Evolutionary conservation across 2,113 vertebrate genomes (phyloP).

Genomic region (Prochilodus magdalenae): DNA sequence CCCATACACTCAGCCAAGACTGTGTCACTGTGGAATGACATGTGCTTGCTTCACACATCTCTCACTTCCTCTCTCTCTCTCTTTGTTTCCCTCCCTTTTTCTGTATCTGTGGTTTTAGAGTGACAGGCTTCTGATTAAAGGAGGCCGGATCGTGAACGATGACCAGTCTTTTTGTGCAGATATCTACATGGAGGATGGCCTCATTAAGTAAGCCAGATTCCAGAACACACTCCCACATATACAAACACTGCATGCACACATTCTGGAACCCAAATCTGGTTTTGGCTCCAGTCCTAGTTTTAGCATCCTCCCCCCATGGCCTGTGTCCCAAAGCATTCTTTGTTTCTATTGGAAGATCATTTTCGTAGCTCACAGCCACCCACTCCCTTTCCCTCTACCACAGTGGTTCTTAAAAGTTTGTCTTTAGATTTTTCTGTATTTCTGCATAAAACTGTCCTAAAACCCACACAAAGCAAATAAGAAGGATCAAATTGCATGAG

Average conservation of each 20-base stretch:
- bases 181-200: conserved; percentile 97
- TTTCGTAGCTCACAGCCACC: background rate
- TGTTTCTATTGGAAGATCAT: conserved; percentile 19
- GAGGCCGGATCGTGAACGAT: conserved; percentile 96
- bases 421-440: no score
- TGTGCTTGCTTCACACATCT: background rate
- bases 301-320: background rate
- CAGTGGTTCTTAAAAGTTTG: no score
- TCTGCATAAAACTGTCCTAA: no score
- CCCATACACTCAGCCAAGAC: background rate
- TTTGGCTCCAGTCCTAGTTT: background rate
- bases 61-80: background rate
- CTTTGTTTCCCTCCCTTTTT: background rate
- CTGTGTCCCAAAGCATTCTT: conserved; percentile 8
- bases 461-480: no score
- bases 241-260: background rate
- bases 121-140: conserved; percentile 96
- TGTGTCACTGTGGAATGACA: conserved; percentile 5
- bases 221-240: conserved; percentile 3
- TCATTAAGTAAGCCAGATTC: conserved; percentile 88
- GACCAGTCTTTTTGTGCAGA: conserved; percentile 96
- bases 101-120: conserved; percentile 76
- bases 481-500: no score
- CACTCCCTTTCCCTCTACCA: conserved; percentile 37
- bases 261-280: background rate